Evolutionary conservation across 2,797 vertebrate species (phyloP).

Genomic region (Hapalemur alaotrensis): DNA sequence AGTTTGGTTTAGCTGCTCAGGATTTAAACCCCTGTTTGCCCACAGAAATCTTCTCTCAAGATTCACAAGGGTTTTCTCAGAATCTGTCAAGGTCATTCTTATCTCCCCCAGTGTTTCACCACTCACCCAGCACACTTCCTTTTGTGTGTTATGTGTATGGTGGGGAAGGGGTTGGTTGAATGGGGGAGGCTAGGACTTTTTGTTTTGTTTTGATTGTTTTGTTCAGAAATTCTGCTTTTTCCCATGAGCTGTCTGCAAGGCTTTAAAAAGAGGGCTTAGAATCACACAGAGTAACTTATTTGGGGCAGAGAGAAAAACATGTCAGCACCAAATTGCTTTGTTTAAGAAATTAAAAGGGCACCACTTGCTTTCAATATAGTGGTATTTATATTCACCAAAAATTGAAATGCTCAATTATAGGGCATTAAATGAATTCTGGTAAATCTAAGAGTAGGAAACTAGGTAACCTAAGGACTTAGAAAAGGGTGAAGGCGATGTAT

Average conservation of each 20-base stretch:
- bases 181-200: slow-evolving; percentile 8
- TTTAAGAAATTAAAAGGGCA: background rate
- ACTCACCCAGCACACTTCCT: slow-evolving; percentile 59
- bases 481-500: background rate
- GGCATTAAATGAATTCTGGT: background rate
- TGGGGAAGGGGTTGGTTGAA: slow-evolving; percentile 59
- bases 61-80: background rate
- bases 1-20: background rate
- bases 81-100: slow-evolving; percentile 63
- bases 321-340: background rate
- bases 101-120: background rate
- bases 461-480: background rate
- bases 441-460: background rate
- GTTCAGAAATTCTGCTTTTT: slow-evolving; percentile 60
- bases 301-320: background rate
- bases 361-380: background rate
- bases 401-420: background rate
- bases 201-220: slow-evolving; percentile 68
- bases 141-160: background rate
- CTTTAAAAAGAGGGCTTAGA: slow-evolving; percentile 35
- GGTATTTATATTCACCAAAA: background rate
- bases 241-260: slow-evolving; percentile 53
- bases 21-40: background rate
- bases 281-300: background rate
- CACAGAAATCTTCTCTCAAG: background rate